phyloP scores from a whole-genome alignment of 2,113 vertebrate species.

The Podarcis cretensis region DNA sequence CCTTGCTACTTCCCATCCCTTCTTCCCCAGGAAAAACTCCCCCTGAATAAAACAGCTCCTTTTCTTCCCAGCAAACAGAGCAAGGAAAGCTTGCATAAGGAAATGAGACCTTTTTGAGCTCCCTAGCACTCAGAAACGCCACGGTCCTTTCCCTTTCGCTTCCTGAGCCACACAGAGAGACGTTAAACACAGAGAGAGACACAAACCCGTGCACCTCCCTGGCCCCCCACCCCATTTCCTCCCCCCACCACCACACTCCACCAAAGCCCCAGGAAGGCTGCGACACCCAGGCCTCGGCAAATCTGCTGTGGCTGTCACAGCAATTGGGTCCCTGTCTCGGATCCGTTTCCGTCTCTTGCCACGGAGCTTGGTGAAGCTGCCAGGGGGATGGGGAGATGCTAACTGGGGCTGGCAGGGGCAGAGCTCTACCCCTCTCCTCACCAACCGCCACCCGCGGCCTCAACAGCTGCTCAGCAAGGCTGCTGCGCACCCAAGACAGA shows the following conservation, averaged over 20 bases:
- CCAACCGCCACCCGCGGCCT: not conserved
- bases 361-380: not conserved
- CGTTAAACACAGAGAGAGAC: too few species aligned
- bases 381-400: not conserved
- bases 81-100: not conserved
- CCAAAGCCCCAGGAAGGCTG: not conserved
- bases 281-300: not conserved
- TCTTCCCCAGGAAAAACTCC: not conserved
- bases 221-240: not conserved
- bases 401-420: constrained; percentile 17
- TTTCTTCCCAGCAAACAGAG: not conserved
- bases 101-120: not conserved
- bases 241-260: not conserved
- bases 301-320: constrained; percentile 9
- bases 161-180: not conserved
- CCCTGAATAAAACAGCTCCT: not conserved
- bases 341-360: not conserved
- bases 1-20: too few species aligned
- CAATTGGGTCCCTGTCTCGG: not conserved
- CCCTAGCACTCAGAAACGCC: not conserved
- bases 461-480: not conserved
- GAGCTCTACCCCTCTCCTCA: not conserved
- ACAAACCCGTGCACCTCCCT: too few species aligned
- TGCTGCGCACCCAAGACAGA: not conserved
- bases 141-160: not conserved